Evolutionary conservation across 2,113 vertebrate species (phyloP), one percentile per base, ranked within the genome.

Genomic region (Ranitomeya imitator): DNA sequence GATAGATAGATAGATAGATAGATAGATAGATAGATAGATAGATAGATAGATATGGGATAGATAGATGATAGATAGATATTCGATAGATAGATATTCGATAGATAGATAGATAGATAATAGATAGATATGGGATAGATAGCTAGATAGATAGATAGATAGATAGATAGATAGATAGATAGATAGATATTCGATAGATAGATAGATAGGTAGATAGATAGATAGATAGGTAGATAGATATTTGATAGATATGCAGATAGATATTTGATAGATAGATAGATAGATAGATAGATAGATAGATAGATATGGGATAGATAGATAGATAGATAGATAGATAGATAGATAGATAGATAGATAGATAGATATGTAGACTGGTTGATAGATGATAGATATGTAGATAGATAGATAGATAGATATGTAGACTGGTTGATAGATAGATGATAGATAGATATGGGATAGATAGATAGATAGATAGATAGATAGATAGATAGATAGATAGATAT

Each of bases 311-410:
- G 69, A 73, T 71, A 71, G 8, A n/a, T 65, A n/a, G 26, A 31
- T 73, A 73, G 69, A 73, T 73, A 37, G 69, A 73, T 73, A 73
- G 71, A 73, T 73, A 73, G 69, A 73, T 73, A 73, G 31, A 18
- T 63, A 63, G 60, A 63, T 63, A 63, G 60, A 63, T 19, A 63
- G 61, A 63, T 21, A 73, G 69, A 73, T 31, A 73, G 69, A 37
- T 31, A 37, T 13, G 16, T 31, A 73, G 12, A 73, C 31, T 21
- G 61, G 21, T 73, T 37, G 69, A 73, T 73, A 73, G 12, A 73
- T 73, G n/a, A n/a, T n/a, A n/a, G n/a, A n/a, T n/a, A n/a, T n/a
- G n/a, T n/a, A n/a, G n/a, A n/a, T n/a, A n/a, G n/a, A n/a, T n/a
- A n/a, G 69, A 37, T 73, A 73, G 69, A 73, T 31, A 73, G 2